Evolutionary conservation across 2,113 vertebrate species (phyloP).

Genomic region (Sturnus vulgaris): DNA sequence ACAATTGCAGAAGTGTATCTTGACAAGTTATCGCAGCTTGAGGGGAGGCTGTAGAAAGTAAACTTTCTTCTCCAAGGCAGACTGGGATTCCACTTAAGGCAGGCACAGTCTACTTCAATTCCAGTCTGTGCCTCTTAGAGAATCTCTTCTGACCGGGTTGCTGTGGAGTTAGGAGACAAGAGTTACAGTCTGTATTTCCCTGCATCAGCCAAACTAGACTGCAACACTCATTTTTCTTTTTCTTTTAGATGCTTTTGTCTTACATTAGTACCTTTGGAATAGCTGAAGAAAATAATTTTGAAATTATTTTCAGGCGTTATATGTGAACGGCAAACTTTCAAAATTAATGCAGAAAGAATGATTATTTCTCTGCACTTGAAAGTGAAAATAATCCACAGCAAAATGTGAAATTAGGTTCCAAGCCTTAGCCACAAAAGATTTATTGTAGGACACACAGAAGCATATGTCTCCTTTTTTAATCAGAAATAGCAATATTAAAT

Average conservation of each 20-base stretch:
- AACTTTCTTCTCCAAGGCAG: neutral
- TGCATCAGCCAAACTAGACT: neutral
- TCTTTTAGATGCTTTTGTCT: neutral
- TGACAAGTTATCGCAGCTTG: neutral
- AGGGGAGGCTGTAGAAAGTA: neutral
- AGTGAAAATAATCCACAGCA: neutral
- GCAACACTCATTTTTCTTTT: neutral
- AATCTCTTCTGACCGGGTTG: neutral
- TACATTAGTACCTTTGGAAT: neutral
- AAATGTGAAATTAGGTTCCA: neutral
- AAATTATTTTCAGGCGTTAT: neutral
- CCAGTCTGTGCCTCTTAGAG: neutral
- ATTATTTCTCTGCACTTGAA: neutral
- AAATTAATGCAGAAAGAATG: neutral
- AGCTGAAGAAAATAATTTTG: neutral
- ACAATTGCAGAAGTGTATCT: neutral
- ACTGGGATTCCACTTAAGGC: neutral
- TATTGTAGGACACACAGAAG: neutral
- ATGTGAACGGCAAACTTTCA: neutral
- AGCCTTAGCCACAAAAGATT: neutral
- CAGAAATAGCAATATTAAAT: neutral
- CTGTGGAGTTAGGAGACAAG: neutral
- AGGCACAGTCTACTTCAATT: neutral
- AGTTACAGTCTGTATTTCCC: neutral
- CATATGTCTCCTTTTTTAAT: accelerated